Percentiles rank a stretch among this genome's conserved stretches.
phyloP scores from a whole-genome alignment of 2,888 invertebrate genomes.

The Cryptocephalus primarius region DNA sequence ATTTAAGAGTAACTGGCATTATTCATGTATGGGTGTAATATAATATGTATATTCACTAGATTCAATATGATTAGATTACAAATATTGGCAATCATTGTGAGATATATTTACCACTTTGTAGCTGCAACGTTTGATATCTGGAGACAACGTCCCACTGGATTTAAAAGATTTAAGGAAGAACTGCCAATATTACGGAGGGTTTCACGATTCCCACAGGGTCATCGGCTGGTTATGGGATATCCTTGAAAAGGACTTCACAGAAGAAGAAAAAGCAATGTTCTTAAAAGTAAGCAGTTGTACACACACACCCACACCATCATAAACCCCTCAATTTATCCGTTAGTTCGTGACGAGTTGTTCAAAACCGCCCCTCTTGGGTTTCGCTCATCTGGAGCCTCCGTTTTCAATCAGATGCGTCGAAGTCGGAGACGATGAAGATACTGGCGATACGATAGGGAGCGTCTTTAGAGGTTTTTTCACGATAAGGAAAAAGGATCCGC shows the following conservation, averaged over 20 bases:
- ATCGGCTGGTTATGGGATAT: constrained; percentile 99
- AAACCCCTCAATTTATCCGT: constrained; percentile 2
- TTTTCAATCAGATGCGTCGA: constrained; percentile 99
- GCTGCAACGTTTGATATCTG: constrained; percentile 90
- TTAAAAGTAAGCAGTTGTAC: constrained; percentile 56
- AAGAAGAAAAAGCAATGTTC: constrained; percentile 86
- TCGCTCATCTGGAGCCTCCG: constrained; percentile 92
- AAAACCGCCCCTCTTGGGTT: constrained; percentile 91
- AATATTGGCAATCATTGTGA: not conserved
- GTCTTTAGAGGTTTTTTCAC: constrained; percentile 97
- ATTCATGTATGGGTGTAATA: not conserved
- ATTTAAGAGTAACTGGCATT: not conserved
- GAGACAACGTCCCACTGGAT: constrained; percentile 90
- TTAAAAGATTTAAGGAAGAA: constrained; percentile 75
- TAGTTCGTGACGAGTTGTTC: constrained; percentile 76
- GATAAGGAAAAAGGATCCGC: constrained; percentile 87
- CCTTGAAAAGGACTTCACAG: constrained; percentile 85
- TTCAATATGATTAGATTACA: not conserved
- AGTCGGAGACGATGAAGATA: constrained; percentile 95
- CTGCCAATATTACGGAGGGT: constrained; percentile 98
- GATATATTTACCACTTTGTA: constrained; percentile 29
- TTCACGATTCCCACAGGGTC: constrained; percentile 95
- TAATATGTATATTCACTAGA: too few relatives aligned
- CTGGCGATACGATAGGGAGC: constrained; percentile 82
- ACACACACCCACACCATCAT: too few relatives aligned